Base-by-base conservation (phyloP, 2,113 vertebrate genomes). In the Gymnocephalus cernua region DNA sequence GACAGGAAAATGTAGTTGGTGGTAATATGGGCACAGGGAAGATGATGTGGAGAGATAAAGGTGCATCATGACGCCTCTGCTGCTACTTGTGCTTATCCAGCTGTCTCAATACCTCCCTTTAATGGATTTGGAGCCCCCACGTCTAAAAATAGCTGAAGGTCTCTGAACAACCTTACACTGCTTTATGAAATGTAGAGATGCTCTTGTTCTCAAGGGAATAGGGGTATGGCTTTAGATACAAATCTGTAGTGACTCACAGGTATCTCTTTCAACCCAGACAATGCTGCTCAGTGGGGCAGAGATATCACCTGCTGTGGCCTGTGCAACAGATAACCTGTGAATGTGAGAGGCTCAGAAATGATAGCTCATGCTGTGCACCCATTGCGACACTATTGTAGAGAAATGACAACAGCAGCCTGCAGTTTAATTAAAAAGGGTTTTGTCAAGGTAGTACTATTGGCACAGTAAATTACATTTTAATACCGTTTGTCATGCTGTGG, bases 141-240 rank as follows among this genome's bases (percentile, higher is more conserved):
- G 47, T 87, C 91, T 90, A 92, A 93, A 93, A 95, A 94, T 93
- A 93, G 88, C 86, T 29, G 54, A 90, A 87, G 74, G 86, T 86
- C 86, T 89, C 83, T 64, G 85, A 90, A 89, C 81, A 85, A 89
- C 75, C 84, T 82, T 79, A 84, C 77, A 70, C 67, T 85, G 56
- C 80, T 89, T 88, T 83, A 84, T 73, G 84, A 84, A 78, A 90
- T 80, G 82, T 69, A 84, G 84, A 85, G 85, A 77, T 74, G 74
- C 82, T 87, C 75, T 75, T 86, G 80, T 83, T 89, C 82, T 80
- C 73, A 23, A 27, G 88, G 89, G 89, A 89, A 77, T 25, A 45
- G 47, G 74, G 76, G 76, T 69, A 84, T 79, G 72, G 81, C 85
- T 89, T 91, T 80, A 88, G 88, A 90, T 86, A 84, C 74, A 91